These are phyloP conservation scores for Microtus montanus DNA, from an alignment of 2,113 vertebrate genomes.

Conservation along the genomic window DNA sequence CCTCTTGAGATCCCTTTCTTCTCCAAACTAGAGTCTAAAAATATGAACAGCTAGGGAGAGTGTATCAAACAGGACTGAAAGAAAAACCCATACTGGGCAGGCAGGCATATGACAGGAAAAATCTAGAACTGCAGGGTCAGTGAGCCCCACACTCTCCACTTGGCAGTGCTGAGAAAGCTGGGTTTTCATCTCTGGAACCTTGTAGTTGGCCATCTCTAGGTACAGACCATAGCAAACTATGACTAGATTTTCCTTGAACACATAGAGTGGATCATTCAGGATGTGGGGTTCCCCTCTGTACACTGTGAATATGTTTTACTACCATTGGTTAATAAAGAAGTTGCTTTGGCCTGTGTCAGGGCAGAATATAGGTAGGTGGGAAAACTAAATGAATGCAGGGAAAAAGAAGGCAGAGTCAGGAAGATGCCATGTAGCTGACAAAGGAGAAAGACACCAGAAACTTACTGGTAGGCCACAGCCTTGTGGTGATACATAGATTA, in stretches of 20 bases:
- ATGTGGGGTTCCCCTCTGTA: too few relatives aligned
- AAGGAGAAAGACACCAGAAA: too few relatives aligned
- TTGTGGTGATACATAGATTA: too few relatives aligned
- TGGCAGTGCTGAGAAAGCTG: not conserved
- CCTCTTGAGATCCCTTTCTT: not conserved
- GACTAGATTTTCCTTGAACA: not conserved
- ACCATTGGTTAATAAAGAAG: too few relatives aligned
- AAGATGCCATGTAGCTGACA: too few relatives aligned
- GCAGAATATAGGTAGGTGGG: too few relatives aligned
- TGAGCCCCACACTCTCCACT: not conserved
- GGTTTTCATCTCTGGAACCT: not conserved
- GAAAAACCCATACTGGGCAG: not conserved
- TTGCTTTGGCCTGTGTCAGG: too few relatives aligned
- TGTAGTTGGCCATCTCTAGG: not conserved
- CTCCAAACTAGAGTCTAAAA: not conserved
- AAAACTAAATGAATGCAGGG: too few relatives aligned
- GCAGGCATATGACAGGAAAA: not conserved
- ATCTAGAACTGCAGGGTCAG: not conserved
- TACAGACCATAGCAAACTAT: not conserved
- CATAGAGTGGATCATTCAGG: not conserved
- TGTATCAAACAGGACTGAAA: not conserved
- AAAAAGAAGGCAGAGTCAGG: too few relatives aligned
- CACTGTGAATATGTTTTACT: too few relatives aligned
- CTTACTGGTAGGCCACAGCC: too few relatives aligned
- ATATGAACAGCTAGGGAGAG: not conserved